Evolutionary conservation across 35 echinoderm and acorn worm genomes (phyloP), one percentile per base, ranked within the genome.

Genomic region (Anneissia japonica): DNA sequence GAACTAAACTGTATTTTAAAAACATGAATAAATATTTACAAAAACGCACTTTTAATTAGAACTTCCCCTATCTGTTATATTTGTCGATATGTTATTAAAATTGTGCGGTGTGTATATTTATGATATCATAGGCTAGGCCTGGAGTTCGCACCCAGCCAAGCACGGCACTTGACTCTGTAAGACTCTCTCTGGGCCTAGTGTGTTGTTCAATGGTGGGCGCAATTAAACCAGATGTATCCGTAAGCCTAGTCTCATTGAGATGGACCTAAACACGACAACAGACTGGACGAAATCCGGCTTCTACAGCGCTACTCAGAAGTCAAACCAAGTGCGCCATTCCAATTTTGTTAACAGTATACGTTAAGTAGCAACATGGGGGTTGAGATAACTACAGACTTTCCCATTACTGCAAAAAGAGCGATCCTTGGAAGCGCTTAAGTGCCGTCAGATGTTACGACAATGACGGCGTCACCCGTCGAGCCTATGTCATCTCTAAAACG

Each of bases 81-180:
- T 64, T 64, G 51, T 64, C 51, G 21, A 64, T 64, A 64, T 64
- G 51, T 64, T 64, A 64, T 64, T 64, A 64, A 64, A 64, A 64
- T 64, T 64, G 19, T 64, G 51, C 26, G 51, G 9, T 64, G 51
- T 64, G 51, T 64, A 64, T 64, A 64, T 23, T 64, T 64, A 64
- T 64, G 51, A 64, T 64, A 64, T 64, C 51, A 64, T 64, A 64
- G 51, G 51, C 51, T 64, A 64, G 51, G 51, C 51, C 51, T 64
- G 51, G 51, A 64, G 51, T 64, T 64, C 51, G 51, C 51, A 64
- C 51, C 51, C 51, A 64, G 21, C 51, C 21, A 64, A 64, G 51
- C 51, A 64, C 51, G 5, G 51, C 21, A 64, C 51, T 64, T 64
- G 51, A 64, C 51, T 19, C 51, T 23, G 51, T 64, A 64, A 64